Conservation (phyloP, 2,888 invertebrate species). For the Carcina quercana region DNA sequence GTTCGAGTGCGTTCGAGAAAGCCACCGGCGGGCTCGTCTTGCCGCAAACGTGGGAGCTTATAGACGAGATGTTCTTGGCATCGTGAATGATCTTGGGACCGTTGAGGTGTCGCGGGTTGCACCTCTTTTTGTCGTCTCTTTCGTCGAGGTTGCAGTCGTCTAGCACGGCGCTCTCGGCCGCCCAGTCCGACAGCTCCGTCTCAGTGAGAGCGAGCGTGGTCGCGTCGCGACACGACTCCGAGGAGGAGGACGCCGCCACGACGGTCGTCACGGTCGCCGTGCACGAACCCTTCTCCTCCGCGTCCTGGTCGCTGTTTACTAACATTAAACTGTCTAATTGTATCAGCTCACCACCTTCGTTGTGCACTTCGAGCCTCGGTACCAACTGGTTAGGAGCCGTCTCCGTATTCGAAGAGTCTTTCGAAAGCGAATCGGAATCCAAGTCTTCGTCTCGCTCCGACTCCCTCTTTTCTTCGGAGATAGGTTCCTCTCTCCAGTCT, state of each 20-base stretch:
- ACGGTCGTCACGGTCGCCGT: conserved; percentile 47
- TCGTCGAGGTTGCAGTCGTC: conserved; percentile 79
- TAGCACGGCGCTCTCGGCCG: conserved; percentile 84
- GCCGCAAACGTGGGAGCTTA: conserved; percentile 60
- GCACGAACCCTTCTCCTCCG: conserved; percentile 38
- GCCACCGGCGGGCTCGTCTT: conserved; percentile 42
- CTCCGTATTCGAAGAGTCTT: conserved; percentile 52
- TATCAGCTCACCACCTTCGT: conserved; percentile 79
- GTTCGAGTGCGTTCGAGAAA: conserved; percentile 78
- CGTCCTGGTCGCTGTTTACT: conserved; percentile 42
- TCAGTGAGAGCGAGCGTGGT: conserved; percentile 86
- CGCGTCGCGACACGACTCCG: conserved; percentile 81
- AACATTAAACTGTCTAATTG: conserved; percentile 76
- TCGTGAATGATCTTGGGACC: conserved; percentile 53
- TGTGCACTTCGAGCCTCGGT: conserved; percentile 83
- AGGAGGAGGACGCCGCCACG: conserved; percentile 63
- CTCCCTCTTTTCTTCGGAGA: conserved; percentile 48
- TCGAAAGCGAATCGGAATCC: conserved; percentile 75
- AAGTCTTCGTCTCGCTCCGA: conserved; percentile 63
- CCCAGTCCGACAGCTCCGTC: conserved; percentile 93
- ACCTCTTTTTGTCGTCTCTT: conserved; percentile 42
- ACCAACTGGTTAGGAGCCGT: conserved; percentile 64
- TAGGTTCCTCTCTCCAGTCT: conserved; percentile 66
- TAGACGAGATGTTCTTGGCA: conserved; percentile 52
- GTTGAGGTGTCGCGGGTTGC: conserved; percentile 48